Conservation (phyloP, 2,888 invertebrate genomes). For the Drosophila kuntzei region DNA sequence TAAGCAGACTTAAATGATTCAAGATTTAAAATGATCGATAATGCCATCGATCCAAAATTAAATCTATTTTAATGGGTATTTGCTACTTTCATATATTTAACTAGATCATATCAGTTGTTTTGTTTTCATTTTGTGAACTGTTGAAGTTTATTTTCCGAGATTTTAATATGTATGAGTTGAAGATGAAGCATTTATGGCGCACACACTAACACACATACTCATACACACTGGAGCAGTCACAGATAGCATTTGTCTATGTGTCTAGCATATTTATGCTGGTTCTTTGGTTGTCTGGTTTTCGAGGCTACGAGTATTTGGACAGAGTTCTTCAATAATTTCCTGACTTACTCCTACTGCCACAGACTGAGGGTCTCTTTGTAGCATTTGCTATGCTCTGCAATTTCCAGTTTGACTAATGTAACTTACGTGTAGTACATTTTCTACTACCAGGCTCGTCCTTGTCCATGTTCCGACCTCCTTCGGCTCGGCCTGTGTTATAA, state of each 20-base stretch:
- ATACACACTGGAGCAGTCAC: slow-evolving; percentile 25
- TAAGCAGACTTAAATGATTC: too few species aligned
- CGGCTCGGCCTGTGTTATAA: slow-evolving; percentile 37
- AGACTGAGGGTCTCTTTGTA: slow-evolving; percentile 11
- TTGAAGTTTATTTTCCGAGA: slow-evolving; percentile 78
- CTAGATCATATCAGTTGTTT: neutral
- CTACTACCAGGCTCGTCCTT: slow-evolving; percentile 16
- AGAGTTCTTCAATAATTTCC: slow-evolving; percentile 47
- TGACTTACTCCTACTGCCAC: slow-evolving; percentile 27
- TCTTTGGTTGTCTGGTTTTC: slow-evolving; percentile 26
- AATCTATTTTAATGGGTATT: slow-evolving; percentile 4
- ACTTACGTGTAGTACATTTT: slow-evolving; percentile 70
- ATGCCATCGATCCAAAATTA: neutral
- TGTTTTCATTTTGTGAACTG: slow-evolving; percentile 64
- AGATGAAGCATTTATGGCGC: slow-evolving; percentile 73
- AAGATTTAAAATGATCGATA: too few species aligned
- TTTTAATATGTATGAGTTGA: slow-evolving; percentile 78
- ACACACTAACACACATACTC: slow-evolving; percentile 22
- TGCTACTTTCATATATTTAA: neutral
- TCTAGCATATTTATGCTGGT: slow-evolving; percentile 67
- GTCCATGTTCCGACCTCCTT: neutral
- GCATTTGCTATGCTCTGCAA: slow-evolving; percentile 62
- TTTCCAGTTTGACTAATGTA: slow-evolving; percentile 74
- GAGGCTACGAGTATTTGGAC: slow-evolving; percentile 25
- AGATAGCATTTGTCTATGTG: slow-evolving; percentile 58